Evolutionary conservation across 35 echinoderm and acorn worm species (phyloP), one percentile per base, ranked within the genome.

Genomic region (Holothuria glaberrima): DNA sequence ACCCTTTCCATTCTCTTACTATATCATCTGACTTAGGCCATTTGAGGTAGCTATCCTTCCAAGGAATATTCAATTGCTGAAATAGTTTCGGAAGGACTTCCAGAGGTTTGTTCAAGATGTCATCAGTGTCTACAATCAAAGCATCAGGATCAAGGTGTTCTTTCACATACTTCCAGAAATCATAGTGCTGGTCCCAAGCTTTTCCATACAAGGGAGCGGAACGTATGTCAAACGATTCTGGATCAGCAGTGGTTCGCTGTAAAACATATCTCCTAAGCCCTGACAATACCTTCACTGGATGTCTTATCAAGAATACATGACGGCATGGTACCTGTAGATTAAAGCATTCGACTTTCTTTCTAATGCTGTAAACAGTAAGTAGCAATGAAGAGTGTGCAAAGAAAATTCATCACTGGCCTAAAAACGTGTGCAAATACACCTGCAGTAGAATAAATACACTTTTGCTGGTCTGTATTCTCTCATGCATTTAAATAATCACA

Each of bases 151-250:
- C 80, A 48, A 58, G 52, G 10, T 64, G 33, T 56, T 84, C 80
- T 61, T 84, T 59, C 13, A 84, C 33, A 57, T 61, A 84, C 27
- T 61, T 84, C 80, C 80, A 84, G 21, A 84, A 84, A 10, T 84
- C 28, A 61, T 84, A 84, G 29, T 78, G 74, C 36, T 48, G 7
- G 22, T 78, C 36, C 74, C 74, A 78, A 21, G 44, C 74, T 5
- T 41, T n/a, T 3, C 74, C 50, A 35, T 78, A 78, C 74, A 78
- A 27, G 9, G 74, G 74, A 21, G 44, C 74, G 25, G 18, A 5
- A 27, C 74, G 35, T 19, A 78, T 30, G 38, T 78, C 41, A 78
- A 27, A 78, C 17, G 41, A 24, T 50, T 78, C 21, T 16, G 20
- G 38, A 48, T 78, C 44, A 22, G 20, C 6, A 52, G 20, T 25